phyloP scores from a whole-genome alignment of 2,888 invertebrate species.

The Chloroclysta siterata region DNA sequence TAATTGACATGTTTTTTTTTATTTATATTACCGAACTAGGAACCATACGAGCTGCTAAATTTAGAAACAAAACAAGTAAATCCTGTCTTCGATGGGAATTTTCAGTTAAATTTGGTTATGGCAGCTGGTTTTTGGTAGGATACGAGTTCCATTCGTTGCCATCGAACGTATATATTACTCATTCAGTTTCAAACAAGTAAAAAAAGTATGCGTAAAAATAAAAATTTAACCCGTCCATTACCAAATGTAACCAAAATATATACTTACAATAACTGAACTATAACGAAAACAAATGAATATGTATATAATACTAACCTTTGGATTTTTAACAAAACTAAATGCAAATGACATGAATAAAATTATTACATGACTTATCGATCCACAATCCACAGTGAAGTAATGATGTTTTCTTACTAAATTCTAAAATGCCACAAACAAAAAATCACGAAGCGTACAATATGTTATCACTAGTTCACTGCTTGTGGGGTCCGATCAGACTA shows the following conservation, averaged over 20 bases:
- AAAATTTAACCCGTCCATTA: slow-evolving; percentile 58
- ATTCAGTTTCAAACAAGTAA: slow-evolving; percentile 29
- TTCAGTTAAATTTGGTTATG: slow-evolving; percentile 64
- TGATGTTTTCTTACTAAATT: slow-evolving; percentile 56
- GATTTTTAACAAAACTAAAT: slow-evolving; percentile 84
- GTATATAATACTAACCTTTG: slow-evolving; percentile 82
- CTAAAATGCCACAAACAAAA: slow-evolving; percentile 68
- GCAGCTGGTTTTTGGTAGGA: slow-evolving; percentile 50
- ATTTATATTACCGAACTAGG: slow-evolving; percentile 83
- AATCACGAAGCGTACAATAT: slow-evolving; percentile 63
- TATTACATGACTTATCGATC: slow-evolving; percentile 64
- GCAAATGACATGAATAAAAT: slow-evolving; percentile 76
- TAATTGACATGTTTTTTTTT: slow-evolving; percentile 84
- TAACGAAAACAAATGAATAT: slow-evolving; percentile 57
- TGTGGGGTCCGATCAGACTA: slow-evolving; percentile 77
- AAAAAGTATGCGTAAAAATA: slow-evolving; percentile 46
- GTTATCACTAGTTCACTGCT: slow-evolving; percentile 69
- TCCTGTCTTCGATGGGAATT: slow-evolving; percentile 62
- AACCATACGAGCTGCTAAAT: slow-evolving; percentile 85
- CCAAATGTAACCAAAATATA: slow-evolving; percentile 60
- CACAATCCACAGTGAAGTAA: slow-evolving; percentile 74
- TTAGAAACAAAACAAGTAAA: slow-evolving; percentile 75
- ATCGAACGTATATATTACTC: slow-evolving; percentile 39
- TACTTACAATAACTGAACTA: slow-evolving; percentile 57
- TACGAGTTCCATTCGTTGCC: slow-evolving; percentile 48